Conservation (phyloP, 2,797 vertebrate genomes). For the Catharus ustulatus region DNA sequence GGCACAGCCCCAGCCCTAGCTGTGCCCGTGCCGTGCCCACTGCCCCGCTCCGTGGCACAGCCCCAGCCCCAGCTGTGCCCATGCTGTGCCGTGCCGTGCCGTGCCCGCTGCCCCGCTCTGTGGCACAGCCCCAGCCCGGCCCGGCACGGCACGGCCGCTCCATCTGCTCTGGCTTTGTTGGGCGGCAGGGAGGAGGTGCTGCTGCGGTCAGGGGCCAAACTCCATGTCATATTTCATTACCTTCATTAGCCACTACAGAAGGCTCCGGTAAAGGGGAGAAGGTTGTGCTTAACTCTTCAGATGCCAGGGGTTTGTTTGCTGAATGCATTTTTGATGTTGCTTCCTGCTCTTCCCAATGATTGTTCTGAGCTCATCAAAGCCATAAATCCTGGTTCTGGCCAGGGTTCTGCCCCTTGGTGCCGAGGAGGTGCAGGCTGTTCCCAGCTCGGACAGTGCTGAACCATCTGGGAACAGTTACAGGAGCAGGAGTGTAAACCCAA, state of each 20-base stretch:
- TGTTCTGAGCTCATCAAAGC: conserved; percentile 40
- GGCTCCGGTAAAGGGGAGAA: conserved; percentile 68
- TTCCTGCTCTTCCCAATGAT: background rate
- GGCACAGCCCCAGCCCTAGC: no score
- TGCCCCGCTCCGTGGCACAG: no score
- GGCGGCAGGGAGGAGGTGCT: conserved; percentile 72
- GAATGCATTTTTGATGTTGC: conserved; percentile 11
- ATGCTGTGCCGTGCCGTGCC: no score
- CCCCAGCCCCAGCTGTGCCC: no score
- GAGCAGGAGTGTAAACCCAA: conserved; percentile 64
- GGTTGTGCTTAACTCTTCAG: conserved; percentile 74
- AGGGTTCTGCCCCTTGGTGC: conserved; percentile 27
- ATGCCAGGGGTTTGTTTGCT: background rate
- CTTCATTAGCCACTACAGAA: conserved; percentile 82
- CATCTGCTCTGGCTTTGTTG: conserved; percentile 84
- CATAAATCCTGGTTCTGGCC: conserved; percentile 13
- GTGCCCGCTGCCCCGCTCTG: no score
- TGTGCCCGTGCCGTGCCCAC: background rate
- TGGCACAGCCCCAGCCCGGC: no score
- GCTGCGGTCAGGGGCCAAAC: conserved; percentile 82
- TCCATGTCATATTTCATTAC: conserved; percentile 84
- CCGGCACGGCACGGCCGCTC: conserved; percentile 17
- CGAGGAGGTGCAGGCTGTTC: conserved; percentile 1
- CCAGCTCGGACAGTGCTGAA: conserved; percentile 3
- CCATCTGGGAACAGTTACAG: conserved; percentile 76